Evolutionary conservation across 2,797 vertebrate genomes (phyloP), one percentile per base, ranked within the genome.

Genomic region (Myotis daubentonii): DNA sequence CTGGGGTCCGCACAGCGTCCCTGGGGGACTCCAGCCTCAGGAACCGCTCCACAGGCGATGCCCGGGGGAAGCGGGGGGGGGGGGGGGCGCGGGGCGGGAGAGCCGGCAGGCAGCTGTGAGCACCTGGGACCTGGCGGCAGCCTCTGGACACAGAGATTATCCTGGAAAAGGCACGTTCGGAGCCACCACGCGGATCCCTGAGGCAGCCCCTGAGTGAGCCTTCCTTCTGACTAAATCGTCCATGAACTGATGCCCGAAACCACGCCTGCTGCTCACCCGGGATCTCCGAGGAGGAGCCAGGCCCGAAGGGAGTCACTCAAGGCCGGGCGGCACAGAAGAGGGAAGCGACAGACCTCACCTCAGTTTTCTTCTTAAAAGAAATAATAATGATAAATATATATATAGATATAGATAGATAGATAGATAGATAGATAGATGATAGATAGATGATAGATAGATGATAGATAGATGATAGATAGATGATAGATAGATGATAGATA

Each of bases 331-430:
- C 38, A 85, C n/a, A n/a, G n/a, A n/a, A n/a, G n/a, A 87, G 49
- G 70, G 71, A 97, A 97, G 95, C 23, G 91, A 97, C 89, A 94
- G 85, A 25, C 65, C 51, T 96, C 94, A 95, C 84, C 4, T 84
- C 81, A 38, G 20, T 87, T 19, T 49, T 74, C 70, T 38, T 78
- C 16, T 51, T 51, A 51, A 51, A 51, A 51, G 5, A 51, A 51
- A 51, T 17, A 51, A 51, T 6, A 51, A 17, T 17, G 41, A 41
- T 41, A 41, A 2, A 41, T 41, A 41, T 1, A 41, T 41, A 41
- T 1, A 41, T 41, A 41, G 7, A 41, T 41, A 41, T 1, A 41
- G 6, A 41, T 7, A 41, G 6, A 41, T 41, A 41, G 5, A 41
- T 41, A 41, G 5, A 41, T 41, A 41, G 5, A 41, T 41, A 15